phyloP scores from a whole-genome alignment of 2,797 vertebrate genomes.

The Gymnocypris eckloni region DNA sequence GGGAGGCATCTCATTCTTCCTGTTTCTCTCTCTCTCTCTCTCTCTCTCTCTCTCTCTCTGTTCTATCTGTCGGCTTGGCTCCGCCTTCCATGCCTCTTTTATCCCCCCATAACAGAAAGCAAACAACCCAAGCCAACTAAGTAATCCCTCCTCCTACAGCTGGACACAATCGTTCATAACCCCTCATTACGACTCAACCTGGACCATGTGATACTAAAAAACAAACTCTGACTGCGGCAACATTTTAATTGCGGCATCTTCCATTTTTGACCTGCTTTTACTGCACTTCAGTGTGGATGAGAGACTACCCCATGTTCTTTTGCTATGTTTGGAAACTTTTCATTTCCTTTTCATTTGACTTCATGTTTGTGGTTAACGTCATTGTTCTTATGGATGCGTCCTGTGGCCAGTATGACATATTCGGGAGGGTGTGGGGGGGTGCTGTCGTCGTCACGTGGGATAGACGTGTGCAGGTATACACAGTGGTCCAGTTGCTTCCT shows the following conservation, averaged over 20 bases:
- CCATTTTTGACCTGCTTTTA: slow-evolving; percentile 83
- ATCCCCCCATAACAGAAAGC: slow-evolving; percentile 56
- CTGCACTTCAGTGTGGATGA: slow-evolving; percentile 88
- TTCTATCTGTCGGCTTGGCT: slow-evolving; percentile 79
- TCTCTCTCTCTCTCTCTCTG: slow-evolving; percentile 42
- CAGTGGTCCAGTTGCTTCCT: slow-evolving; percentile 58
- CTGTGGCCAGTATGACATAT: slow-evolving; percentile 78
- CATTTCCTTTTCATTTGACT: slow-evolving; percentile 72
- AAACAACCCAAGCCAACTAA: slow-evolving; percentile 63
- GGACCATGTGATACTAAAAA: slow-evolving; percentile 92
- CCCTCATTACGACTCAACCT: slow-evolving; percentile 89
- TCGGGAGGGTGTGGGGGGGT: background rate
- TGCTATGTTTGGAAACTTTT: slow-evolving; percentile 64
- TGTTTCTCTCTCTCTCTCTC: slow-evolving; percentile 51
- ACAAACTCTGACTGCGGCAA: slow-evolving; percentile 74
- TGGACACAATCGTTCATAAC: slow-evolving; percentile 84
- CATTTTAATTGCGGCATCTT: slow-evolving; percentile 84
- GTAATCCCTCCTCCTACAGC: slow-evolving; percentile 82
- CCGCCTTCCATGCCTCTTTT: slow-evolving; percentile 89
- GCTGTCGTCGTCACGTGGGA: slow-evolving; percentile 74
- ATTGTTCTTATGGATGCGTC: slow-evolving; percentile 83
- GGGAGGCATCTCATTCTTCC: slow-evolving; percentile 66
- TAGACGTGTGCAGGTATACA: slow-evolving; percentile 84
- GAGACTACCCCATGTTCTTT: slow-evolving; percentile 75
- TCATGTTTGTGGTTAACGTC: slow-evolving; percentile 78